Evolutionary conservation across 2,113 vertebrate species (phyloP).

Genomic region (Enhydra lutris): DNA sequence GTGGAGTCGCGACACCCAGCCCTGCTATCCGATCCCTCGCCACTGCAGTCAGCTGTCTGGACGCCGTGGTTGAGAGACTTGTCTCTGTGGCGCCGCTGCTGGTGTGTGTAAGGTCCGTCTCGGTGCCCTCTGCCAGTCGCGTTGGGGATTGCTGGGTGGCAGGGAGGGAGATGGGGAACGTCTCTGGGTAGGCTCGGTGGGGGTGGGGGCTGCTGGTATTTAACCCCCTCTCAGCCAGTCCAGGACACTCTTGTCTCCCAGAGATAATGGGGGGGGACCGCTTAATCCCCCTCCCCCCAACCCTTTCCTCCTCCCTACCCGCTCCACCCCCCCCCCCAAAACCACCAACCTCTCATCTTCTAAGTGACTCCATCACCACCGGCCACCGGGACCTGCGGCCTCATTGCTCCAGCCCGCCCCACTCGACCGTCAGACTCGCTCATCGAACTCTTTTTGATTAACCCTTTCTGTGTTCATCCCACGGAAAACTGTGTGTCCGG

Average conservation of each 20-base stretch:
- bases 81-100: not conserved
- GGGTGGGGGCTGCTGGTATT: constrained; percentile 46
- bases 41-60: not conserved
- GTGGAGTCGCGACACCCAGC: not conserved
- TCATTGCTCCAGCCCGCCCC: constrained; percentile 76
- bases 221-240: constrained; percentile 62
- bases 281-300: not conserved
- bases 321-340: constrained; percentile 10
- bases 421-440: constrained; percentile 75
- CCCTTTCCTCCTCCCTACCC: not conserved
- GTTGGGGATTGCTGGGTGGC: not conserved
- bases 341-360: constrained; percentile 76
- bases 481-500: constrained; percentile 76
- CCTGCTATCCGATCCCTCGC: not conserved
- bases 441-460: constrained; percentile 78
- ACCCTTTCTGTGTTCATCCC: constrained; percentile 78
- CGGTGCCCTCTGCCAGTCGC: not conserved
- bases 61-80: not conserved
- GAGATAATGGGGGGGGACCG: constrained; percentile 48
- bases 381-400: constrained; percentile 72
- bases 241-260: constrained; percentile 61
- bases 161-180: not conserved
- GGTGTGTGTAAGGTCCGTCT: not conserved
- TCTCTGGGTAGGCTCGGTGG: not conserved
- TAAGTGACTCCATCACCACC: constrained; percentile 76